Base-by-base conservation (phyloP, 2,797 vertebrate genomes). In the Mus caroli region DNA sequence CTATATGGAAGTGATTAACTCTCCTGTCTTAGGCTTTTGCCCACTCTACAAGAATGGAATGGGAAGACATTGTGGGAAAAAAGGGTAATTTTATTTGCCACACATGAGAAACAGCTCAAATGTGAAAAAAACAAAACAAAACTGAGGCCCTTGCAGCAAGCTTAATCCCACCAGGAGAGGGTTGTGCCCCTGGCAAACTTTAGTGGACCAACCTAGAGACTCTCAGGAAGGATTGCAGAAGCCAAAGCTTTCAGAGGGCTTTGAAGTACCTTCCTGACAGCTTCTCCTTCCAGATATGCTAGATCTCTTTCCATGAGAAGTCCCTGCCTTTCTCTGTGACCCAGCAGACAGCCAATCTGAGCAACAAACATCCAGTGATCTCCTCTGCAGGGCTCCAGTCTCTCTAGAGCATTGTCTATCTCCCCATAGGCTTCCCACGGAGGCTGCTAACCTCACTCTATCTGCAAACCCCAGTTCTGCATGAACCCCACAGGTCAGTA, bases 401-500 rank as follows among this genome's bases (percentile, higher is more conserved):
- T 54, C 62, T 40, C 34, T 15, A n/a, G 6, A 69, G 64, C 13
- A 52, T 14, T 52, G 31, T 12, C n/a, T 13, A 9, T 6, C 17
- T 22, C 26, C n/a, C 52, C 14, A 37, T 4, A 15, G 77, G 34
- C n/a, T 50, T 37, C 58, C 76, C 76, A 69, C 14, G 9, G 58
- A n/a, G 34, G 43, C 14, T 40, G 11, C 22, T 50, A 88, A 60
- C 17, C 20, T 60, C 52, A 76, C 11, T 54, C 52, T 13, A 43
- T 3, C 37, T 80, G 62, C 60, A n/a, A 46, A 24, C 3, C 43
- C 17, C 28, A 46, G 58, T 2, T 71, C 67, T 26, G 14, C 3
- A 2, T 4, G n/a, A 43, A 5, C 5, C 40, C 13, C 22, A 11
- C 19, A 52, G 0, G 43, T 60, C 15, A 14, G 9, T 5, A 11